Base-by-base conservation (phyloP, 2,888 invertebrate genomes). In the Eupithecia abbreviata region DNA sequence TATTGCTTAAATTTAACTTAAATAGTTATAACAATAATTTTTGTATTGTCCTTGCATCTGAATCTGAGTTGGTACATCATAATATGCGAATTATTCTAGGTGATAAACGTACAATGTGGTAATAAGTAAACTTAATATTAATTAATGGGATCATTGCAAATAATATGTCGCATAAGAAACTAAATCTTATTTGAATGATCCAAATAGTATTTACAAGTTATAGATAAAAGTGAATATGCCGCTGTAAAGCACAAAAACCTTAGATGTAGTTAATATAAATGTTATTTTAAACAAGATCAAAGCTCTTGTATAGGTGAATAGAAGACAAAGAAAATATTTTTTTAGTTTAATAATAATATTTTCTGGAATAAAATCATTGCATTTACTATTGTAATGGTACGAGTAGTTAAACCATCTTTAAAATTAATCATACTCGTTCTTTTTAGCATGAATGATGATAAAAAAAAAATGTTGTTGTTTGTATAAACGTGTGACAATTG, bases 221-320 rank as follows among this genome's bases (percentile, higher is more conserved):
- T 72, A 66, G 58, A 55, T 18, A 80, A 75, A 73, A 77, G 77
- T 66, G 55, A 67, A 4, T 70, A 79, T 66, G 82, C 82, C 82
- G 82, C 82, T 82, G 76, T 68, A 45, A 80, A 82, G 82, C 81
- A 82, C 82, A 82, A 81, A 82, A 70, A 62, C 10, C 58, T 78
- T 82, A 82, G 75, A 72, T 78, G 47, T 75, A 71, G 67, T 10
- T 9, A 68, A 73, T 62, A 58, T 72, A 71, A 45, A 71, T 66
- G 42, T n/a, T 67, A 45, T n/a, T 42, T 43, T 45, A 72, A 71
- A 76, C 76, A 79, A 79, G 76, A 71, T 79, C 74, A 75, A 78
- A 76, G 73, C 73, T 78, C 78, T 78, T 78, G 75, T 78, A 71
- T 62, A 58, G 3, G 55, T 58, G 66, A 73, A 5, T 69, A 68